Conservation (phyloP, 2,888 invertebrate species). For the Chelonus formosanus region DNA sequence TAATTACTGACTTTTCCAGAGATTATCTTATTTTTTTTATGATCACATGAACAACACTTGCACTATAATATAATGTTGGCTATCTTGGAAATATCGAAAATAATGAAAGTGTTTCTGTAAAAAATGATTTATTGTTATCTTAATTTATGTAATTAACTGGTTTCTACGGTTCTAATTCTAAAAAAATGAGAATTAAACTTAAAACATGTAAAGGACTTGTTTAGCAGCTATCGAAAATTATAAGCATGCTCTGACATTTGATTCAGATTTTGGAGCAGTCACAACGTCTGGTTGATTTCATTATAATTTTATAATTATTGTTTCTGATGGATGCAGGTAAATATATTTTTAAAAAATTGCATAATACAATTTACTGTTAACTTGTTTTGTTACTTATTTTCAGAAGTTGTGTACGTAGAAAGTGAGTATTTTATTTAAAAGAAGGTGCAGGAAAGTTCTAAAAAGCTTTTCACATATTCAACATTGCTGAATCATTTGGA, state of each 20-base stretch:
- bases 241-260: conserved; percentile 82
- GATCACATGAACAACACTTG: too few relatives aligned
- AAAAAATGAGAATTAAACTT: conserved; percentile 93
- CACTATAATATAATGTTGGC: too few relatives aligned
- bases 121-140: not conserved
- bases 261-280: conserved; percentile 91
- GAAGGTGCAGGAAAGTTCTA: too few relatives aligned
- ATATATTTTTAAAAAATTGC: not conserved
- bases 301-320: not conserved
- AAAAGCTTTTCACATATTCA: too few relatives aligned
- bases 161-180: conserved; percentile 87
- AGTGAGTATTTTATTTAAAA: too few relatives aligned
- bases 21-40: too few relatives aligned
- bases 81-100: too few relatives aligned
- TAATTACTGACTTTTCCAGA: too few relatives aligned
- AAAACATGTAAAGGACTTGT: conserved; percentile 87
- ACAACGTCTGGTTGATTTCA: conserved; percentile 66
- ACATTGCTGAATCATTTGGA: too few relatives aligned
- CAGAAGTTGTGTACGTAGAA: too few relatives aligned
- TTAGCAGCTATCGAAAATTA: conserved; percentile 91
- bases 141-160: not conserved
- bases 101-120: too few relatives aligned
- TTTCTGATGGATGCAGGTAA: too few relatives aligned
- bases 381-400: not conserved
- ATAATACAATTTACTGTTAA: not conserved